A percentile compares a stretch with the other conserved stretches of the same genome.
These are phyloP conservation scores for Sinocyclocheilus anshuiensis DNA, from an alignment of 2,113 vertebrate genomes.

Conservation along the genomic window DNA sequence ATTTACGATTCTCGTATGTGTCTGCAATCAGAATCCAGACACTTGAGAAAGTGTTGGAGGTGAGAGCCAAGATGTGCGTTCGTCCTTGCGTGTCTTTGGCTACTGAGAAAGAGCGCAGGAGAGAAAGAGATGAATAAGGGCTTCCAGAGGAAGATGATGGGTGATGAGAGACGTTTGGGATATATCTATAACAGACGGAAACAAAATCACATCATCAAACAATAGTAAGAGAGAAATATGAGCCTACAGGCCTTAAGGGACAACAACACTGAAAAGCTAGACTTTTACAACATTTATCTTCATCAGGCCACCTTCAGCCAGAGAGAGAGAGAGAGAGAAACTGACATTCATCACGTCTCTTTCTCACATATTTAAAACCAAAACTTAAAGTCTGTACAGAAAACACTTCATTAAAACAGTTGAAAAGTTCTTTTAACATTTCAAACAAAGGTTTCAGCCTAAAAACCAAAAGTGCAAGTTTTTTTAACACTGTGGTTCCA, in stretches of 20 bases:
- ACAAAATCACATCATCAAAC: conserved; percentile 85
- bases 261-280: conserved; percentile 71
- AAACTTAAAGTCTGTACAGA: too few relatives aligned
- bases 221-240: conserved; percentile 81
- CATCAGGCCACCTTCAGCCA: conserved; percentile 75
- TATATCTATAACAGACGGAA: conserved; percentile 84
- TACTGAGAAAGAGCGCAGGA: conserved; percentile 37
- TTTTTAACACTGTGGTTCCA: too few relatives aligned
- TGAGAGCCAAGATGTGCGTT: conserved; percentile 18
- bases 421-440: too few relatives aligned
- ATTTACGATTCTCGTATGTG: neutral
- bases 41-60: neutral
- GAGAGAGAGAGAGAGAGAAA: conserved; percentile 62
- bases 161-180: conserved; percentile 83
- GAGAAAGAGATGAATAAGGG: conserved; percentile 51
- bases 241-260: conserved; percentile 71
- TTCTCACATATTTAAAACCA: too few relatives aligned
- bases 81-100: conserved; percentile 41
- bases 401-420: too few relatives aligned
- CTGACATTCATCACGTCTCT: too few relatives aligned
- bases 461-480: too few relatives aligned
- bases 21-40: neutral
- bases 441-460: too few relatives aligned
- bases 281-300: conserved; percentile 81
- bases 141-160: conserved; percentile 62